Percentiles rank a stretch among this genome's conserved stretches.
Conservation (phyloP, 2,113 vertebrate species). For the Agapornis roseicollis region DNA sequence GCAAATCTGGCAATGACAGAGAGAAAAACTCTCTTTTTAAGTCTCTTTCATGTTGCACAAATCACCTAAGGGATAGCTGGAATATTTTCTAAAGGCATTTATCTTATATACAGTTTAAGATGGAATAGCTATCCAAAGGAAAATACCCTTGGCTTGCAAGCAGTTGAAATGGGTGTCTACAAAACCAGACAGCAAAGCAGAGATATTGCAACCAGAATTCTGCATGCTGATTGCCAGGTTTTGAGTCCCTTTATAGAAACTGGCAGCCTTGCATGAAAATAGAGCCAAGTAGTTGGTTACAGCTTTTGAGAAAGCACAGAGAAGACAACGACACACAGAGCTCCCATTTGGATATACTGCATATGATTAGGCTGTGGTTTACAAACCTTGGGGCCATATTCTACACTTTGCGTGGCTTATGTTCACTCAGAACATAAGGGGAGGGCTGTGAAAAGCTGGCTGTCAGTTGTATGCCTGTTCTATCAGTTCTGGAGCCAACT, state of each 20-base stretch:
- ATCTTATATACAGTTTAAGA: background rate
- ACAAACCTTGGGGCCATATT: background rate
- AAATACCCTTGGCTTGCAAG: background rate
- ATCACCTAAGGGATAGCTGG: background rate
- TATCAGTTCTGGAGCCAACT: background rate
- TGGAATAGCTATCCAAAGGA: background rate
- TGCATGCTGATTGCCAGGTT: slow-evolving; percentile 1
- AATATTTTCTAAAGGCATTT: background rate
- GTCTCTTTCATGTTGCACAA: background rate
- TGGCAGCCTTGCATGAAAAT: background rate
- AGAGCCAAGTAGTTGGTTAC: slow-evolving; percentile 4
- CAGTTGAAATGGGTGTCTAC: background rate
- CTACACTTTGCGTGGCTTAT: background rate
- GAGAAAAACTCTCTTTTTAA: background rate
- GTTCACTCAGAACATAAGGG: background rate
- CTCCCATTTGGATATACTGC: background rate
- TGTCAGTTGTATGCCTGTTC: background rate
- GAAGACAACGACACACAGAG: background rate
- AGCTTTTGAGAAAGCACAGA: background rate
- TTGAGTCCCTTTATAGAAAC: background rate
- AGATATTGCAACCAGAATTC: background rate
- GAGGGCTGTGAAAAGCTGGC: background rate
- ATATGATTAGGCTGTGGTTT: background rate
- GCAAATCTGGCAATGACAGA: background rate
- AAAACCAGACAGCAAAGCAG: background rate